Evolutionary conservation across 2,888 invertebrate species (phyloP), one percentile per base, ranked within the genome.

Genomic region (Troides helena): DNA sequence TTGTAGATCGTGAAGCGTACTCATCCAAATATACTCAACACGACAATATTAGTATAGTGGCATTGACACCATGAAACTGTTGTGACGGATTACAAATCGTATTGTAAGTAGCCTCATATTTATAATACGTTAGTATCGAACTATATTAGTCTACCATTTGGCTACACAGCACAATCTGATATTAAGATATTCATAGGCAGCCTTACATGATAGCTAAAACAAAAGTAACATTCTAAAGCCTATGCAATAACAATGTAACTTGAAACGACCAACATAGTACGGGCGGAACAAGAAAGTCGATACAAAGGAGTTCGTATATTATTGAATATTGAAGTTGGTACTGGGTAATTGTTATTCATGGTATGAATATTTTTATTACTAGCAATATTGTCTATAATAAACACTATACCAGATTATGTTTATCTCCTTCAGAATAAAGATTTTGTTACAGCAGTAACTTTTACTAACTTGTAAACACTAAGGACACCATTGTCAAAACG

Each of bases 221-320:
- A 36, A 36, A 64, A 64, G 50, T 68, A 50, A 60, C 30, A 43
- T 69, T 64, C 5, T n/a, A n/a, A 60, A 39, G 62, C 60, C 39
- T 59, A 57, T 62, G 58, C 62, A 66, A 66, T 69, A 69, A 70
- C 66, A 66, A 69, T 66, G 59, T 58, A 66, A 58, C 62, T 65
- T 23, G 69, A 62, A 69, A 65, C 46, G 62, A 43, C 43, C 70
- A 59, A 65, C 59, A 53, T 21, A 62, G 68, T 56, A 43, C 50
- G 64, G 62, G 70, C 69, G 70, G 65, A 74, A 68, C 68, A 72
- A 65, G 71, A 72, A 73, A 77, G 72, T 72, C 76, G 73, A 78
- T 80, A 77, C 73, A 72, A 74, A 77, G 72, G 73, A 75, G 69
- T 71, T 77, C 77, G 69, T 80, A 75, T 77, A 83, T 81, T 81